Conservation (phyloP, 1,140 invertebrate genomes). For the Lucilia sericata region DNA sequence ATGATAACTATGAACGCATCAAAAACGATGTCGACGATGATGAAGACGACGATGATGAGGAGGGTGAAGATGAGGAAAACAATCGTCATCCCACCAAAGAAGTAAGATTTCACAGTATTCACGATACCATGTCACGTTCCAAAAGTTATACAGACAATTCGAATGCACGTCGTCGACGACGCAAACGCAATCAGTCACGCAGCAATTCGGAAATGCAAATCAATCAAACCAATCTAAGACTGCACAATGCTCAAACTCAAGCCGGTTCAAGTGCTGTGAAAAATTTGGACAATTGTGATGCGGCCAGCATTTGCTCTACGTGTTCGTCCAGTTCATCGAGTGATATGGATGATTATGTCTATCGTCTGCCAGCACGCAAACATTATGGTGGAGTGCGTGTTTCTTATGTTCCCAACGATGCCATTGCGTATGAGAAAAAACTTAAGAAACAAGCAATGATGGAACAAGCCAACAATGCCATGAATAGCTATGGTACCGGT, state of each 20-base stretch:
- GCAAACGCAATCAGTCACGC: constrained; percentile 63
- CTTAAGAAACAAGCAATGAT: constrained; percentile 69
- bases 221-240: constrained; percentile 63
- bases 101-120: constrained; percentile 63
- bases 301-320: constrained; percentile 85
- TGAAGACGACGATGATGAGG: constrained; percentile 47
- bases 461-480: constrained; percentile 53
- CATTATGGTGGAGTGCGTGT: constrained; percentile 88
- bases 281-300: constrained; percentile 72
- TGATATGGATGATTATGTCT: constrained; percentile 85
- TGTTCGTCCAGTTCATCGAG: constrained; percentile 83
- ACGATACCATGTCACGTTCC: constrained; percentile 65
- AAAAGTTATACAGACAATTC: constrained; percentile 67
- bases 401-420: constrained; percentile 90
- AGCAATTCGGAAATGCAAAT: constrained; percentile 66
- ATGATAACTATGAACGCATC: constrained; percentile 60
- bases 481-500: constrained; percentile 4
- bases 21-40: constrained; percentile 45
- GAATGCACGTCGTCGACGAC: constrained; percentile 58
- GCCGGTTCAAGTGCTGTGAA: constrained; percentile 52
- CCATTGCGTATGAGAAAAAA: constrained; percentile 81
- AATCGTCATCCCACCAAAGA: constrained; percentile 58
- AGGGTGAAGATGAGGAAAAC: constrained; percentile 53
- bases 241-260: constrained; percentile 63
- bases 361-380: constrained; percentile 81